These are phyloP conservation scores for Coregonus ussuriensis DNA, from an alignment of 2,797 vertebrate species.

Conservation along the genomic window DNA sequence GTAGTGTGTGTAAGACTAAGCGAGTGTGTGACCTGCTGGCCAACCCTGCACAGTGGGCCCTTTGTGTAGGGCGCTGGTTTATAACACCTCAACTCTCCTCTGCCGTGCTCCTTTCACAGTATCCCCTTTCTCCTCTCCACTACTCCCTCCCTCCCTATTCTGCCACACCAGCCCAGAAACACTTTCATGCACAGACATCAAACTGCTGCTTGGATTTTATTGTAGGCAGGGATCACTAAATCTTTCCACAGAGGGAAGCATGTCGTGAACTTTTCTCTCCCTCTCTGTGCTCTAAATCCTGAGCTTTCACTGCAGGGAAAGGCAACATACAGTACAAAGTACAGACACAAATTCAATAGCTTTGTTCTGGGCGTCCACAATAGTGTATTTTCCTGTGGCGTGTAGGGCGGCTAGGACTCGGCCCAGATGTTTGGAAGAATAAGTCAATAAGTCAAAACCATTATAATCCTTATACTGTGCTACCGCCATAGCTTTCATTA, in stretches of 20 bases:
- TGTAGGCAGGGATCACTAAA: slow-evolving; percentile 64
- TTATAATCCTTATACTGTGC: no score
- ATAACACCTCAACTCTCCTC: slow-evolving; percentile 11
- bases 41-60: slow-evolving; percentile 3
- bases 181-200: slow-evolving; percentile 58
- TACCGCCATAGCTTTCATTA: no score
- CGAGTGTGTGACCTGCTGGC: slow-evolving; percentile 3
- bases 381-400: no score
- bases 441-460: no score
- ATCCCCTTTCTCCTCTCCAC: slow-evolving; percentile 47
- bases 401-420: no score
- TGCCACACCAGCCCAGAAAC: slow-evolving; percentile 55
- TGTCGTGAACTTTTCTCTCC: slow-evolving; percentile 17
- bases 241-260: slow-evolving; percentile 72
- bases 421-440: no score
- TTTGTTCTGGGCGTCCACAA: no score
- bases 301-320: slow-evolving; percentile 21
- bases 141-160: slow-evolving; percentile 1
- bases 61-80: slow-evolving; percentile 9
- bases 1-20: not conserved
- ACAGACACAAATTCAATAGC: no score
- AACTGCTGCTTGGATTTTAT: slow-evolving; percentile 60
- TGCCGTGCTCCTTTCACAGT: slow-evolving; percentile 42
- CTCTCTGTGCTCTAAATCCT: slow-evolving; percentile 1
- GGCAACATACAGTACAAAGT: no score